Conservation (phyloP, 2,888 invertebrate species). For the Anodontia alba region DNA sequence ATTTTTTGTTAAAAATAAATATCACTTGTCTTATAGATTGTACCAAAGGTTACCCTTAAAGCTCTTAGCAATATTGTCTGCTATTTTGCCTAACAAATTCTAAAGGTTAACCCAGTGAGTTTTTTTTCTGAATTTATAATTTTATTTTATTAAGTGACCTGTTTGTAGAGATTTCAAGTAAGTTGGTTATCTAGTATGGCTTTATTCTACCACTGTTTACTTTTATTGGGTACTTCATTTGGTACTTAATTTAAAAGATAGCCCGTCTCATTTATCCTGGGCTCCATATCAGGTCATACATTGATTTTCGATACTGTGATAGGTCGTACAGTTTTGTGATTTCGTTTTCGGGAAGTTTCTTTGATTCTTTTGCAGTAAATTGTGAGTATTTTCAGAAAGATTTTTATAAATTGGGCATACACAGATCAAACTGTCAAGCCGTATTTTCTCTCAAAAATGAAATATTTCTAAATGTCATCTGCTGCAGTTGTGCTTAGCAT, state of each 20-base stretch:
- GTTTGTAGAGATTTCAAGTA: constrained; percentile 1
- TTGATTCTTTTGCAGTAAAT: neutral
- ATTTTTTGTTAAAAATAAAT: too few relatives aligned
- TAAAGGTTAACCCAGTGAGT: too few relatives aligned
- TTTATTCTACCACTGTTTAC: neutral
- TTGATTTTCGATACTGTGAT: neutral
- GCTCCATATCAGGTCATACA: neutral
- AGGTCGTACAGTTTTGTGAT: neutral
- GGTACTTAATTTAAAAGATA: constrained; percentile 10
- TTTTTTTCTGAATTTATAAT: constrained; percentile 14
- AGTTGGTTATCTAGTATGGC: neutral
- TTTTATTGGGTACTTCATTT: constrained; percentile 2
- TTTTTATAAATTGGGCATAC: too few relatives aligned
- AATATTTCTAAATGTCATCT: too few relatives aligned
- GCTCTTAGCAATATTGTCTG: too few relatives aligned
- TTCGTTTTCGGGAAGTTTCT: neutral
- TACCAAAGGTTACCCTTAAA: too few relatives aligned
- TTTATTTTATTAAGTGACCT: constrained; percentile 10
- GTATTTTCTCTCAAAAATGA: too few relatives aligned
- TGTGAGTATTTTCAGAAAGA: too few relatives aligned
- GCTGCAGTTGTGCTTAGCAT: too few relatives aligned
- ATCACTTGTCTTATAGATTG: too few relatives aligned
- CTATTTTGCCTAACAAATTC: too few relatives aligned
- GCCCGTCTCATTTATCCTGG: neutral
- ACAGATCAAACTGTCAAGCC: too few relatives aligned